Evolutionary conservation across 2,113 vertebrate species (phyloP), one percentile per base, ranked within the genome.

Genomic region (Erythrolamprus reginae): DNA sequence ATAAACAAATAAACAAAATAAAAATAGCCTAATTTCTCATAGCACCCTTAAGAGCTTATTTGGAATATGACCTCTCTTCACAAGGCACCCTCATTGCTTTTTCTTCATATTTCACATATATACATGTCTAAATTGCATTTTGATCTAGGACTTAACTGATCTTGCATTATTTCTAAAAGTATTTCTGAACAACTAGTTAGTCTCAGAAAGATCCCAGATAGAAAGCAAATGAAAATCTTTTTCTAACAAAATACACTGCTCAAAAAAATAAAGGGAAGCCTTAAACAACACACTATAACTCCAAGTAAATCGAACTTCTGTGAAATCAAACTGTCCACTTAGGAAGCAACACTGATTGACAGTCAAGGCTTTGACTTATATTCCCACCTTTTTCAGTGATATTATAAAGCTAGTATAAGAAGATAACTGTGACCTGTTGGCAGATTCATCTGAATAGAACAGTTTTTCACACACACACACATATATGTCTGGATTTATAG

Each of bases 21-120:
- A n/a, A n/a, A n/a, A n/a, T n/a, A n/a, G n/a, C n/a, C n/a, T n/a
- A 47, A 28, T 86, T 56, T 87, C 82, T 89, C 89, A 58, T 50
- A 82, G 33, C 42, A 53, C 45, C 48, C 19, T 23, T 19, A 88
- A 33, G 45, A 48, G 15, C 15, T 48, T 88, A 47, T 56, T n/a
- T 88, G 56, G 47, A 48, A 28, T 50, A 61, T 47, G 24, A 58
- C 19, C 33, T 55, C 33, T 61, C 55, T 61, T 17, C 26, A 45
- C 21, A 13, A 51, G 51, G 21, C 47, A 6, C 2, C 61, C 26
- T 19, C 58, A 48, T 88, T 17, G 48, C 92, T 92, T 3, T 91
- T 56, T 0, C 56, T 85, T 23, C 55, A 10, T 53, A 91, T 93
- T 93, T 55, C 0, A 0, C 13, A 82, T 45, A 21, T 23, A 21